These are phyloP conservation scores for Calephelis virginiensis DNA, from an alignment of 1,140 invertebrate genomes.

Conservation along the genomic window DNA sequence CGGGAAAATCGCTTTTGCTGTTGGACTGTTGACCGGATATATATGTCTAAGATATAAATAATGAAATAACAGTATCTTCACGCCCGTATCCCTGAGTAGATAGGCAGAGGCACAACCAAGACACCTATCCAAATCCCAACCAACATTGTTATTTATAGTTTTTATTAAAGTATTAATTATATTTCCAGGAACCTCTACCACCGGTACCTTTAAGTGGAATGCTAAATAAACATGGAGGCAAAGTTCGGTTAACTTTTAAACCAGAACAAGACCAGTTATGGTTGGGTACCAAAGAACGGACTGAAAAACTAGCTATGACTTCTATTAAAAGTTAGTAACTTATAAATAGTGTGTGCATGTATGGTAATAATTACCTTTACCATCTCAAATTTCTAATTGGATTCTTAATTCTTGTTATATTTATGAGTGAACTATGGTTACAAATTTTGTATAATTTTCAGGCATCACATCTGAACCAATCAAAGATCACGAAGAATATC, in stretches of 20 bases:
- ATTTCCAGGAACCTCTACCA: slow-evolving; percentile 87
- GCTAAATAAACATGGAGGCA: slow-evolving; percentile 95
- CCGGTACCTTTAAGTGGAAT: slow-evolving; percentile 91
- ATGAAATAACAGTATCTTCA: too few species aligned
- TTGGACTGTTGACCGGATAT: too few species aligned
- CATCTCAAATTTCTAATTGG: background rate
- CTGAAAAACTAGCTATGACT: slow-evolving; percentile 94
- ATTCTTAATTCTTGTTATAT: background rate
- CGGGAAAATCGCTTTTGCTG: too few species aligned
- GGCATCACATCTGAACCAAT: slow-evolving; percentile 38
- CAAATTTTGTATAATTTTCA: background rate
- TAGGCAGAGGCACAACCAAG: too few species aligned
- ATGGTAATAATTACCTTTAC: too few species aligned
- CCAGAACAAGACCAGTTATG: slow-evolving; percentile 94
- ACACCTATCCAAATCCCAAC: too few species aligned
- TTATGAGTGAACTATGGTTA: too few species aligned
- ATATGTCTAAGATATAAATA: too few species aligned
- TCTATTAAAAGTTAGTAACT: slow-evolving; percentile 86
- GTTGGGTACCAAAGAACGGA: slow-evolving; percentile 96
- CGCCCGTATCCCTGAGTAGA: too few species aligned
- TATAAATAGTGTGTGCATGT: too few species aligned
- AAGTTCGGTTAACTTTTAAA: slow-evolving; percentile 96
- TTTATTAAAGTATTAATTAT: slow-evolving; percentile 21
- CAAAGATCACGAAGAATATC: slow-evolving; percentile 94
- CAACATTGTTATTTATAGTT: too few species aligned